phyloP scores from a whole-genome alignment of 2,113 vertebrate genomes.

The Isurus oxyrinchus region DNA sequence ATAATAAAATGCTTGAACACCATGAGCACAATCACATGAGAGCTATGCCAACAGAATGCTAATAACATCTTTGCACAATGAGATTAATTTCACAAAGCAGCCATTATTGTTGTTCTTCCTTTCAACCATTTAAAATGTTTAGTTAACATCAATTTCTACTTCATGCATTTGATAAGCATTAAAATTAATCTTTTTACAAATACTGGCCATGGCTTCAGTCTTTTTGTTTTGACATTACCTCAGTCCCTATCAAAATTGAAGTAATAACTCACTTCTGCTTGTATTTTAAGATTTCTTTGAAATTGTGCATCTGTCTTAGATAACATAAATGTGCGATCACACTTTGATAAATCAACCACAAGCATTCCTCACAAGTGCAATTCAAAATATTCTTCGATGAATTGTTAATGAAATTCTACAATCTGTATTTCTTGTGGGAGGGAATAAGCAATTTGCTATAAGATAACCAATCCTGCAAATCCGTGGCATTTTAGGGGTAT shows the following conservation, averaged over 20 bases:
- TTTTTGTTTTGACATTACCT: not conserved
- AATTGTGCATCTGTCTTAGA: not conserved
- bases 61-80: constrained; percentile 23
- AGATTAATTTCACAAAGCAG: constrained; percentile 24
- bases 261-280: not conserved
- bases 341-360: not conserved
- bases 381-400: not conserved
- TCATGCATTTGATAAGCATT: not conserved
- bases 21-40: not conserved
- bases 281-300: not conserved
- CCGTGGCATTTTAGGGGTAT: too few relatives aligned
- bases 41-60: constrained; percentile 29
- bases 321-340: not conserved
- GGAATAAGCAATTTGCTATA: not conserved
- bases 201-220: not conserved
- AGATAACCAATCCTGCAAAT: not conserved
- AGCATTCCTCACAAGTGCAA: not conserved
- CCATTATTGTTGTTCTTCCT: constrained; percentile 18
- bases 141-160: not conserved
- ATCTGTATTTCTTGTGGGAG: not conserved
- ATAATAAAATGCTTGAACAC: constrained; percentile 33
- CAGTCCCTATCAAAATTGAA: not conserved
- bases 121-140: not conserved
- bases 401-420: not conserved
- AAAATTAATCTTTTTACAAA: not conserved